These are phyloP conservation scores for Holcopasites calliopsidis DNA, from an alignment of 1,140 invertebrate species.

Conservation along the genomic window DNA sequence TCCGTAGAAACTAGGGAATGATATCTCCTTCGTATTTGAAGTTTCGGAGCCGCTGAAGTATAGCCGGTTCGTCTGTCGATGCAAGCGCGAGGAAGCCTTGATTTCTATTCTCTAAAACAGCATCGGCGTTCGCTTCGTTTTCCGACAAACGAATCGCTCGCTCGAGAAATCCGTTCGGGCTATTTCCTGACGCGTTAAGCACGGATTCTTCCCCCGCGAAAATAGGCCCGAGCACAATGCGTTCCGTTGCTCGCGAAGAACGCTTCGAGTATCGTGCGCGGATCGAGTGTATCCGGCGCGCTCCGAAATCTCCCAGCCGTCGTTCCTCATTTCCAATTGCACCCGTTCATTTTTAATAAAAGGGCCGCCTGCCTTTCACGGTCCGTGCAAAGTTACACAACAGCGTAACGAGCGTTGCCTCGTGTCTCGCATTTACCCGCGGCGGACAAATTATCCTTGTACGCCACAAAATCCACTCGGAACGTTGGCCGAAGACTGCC, in stretches of 20 bases:
- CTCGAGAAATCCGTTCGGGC: not conserved
- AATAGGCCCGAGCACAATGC: slow-evolving; percentile 1
- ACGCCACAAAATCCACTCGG: too few species aligned
- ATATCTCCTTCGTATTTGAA: not conserved
- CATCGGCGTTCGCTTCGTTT: not conserved
- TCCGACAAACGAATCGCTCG: slow-evolving; percentile 9
- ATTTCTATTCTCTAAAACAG: not conserved
- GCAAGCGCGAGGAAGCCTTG: not conserved
- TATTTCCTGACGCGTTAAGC: not conserved
- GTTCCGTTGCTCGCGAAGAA: not conserved
- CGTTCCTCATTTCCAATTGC: too few species aligned
- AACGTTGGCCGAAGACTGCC: too few species aligned
- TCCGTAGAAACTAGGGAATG: not conserved
- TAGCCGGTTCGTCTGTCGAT: too few species aligned
- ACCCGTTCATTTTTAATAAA: too few species aligned
- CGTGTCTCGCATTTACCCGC: too few species aligned
- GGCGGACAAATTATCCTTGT: too few species aligned
- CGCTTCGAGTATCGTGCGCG: not conserved
- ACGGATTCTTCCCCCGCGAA: not conserved
- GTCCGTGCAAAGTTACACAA: too few species aligned
- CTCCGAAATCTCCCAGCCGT: too few species aligned
- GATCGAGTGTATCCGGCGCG: not conserved
- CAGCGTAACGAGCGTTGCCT: too few species aligned
- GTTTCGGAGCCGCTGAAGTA: too few species aligned
- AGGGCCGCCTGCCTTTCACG: too few species aligned